Evolutionary conservation across 2,888 invertebrate genomes (phyloP), one percentile per base, ranked within the genome.

Genomic region (Amiota minor): DNA sequence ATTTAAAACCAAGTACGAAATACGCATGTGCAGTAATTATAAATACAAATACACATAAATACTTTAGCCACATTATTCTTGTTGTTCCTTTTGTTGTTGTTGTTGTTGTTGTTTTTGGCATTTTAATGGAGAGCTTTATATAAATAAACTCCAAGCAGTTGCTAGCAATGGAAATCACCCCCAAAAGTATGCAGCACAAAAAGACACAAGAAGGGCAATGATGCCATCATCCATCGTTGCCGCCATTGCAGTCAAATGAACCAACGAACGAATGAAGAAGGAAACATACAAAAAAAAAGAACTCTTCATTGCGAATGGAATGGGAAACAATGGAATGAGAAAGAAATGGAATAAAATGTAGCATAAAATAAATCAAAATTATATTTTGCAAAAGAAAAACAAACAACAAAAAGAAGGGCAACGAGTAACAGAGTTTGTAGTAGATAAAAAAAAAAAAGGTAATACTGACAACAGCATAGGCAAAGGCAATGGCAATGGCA

Each of bases 21-120:
- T 87, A 87, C 86, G 87, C 87, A 88, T 88, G 87, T 88, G 87
- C 87, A 88, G 87, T 88, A 87, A 88, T 88, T 88, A 88, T 88
- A 87, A 88, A 88, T 82, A 81, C 82, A 81, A 84, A 81, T 82
- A 86, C 79, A 81, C 80, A 81, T 80, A 79, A 80, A 82, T 81
- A 84, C 84, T 82, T 53, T 45, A 35, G 23, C 77, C 76, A 45
- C 56, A 70, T 65, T 65, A 75, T 55, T 74, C 59, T 20, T 71
- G 67, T 74, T 72, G 72, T 74, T 62, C 62, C 62, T 72, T 16
- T 46, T 71, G 69, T 53, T 72, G 18, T 46, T 71, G 69, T 53
- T 75, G 71, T 14, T 72, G 72, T 46, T 64, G 55, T n/a, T 74
- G 71, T 49, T 72, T 14, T 45, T 72, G 47, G 75, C 77, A 85